Evolutionary conservation across 2,797 vertebrate species (phyloP).

Genomic region (Parambassis ranga): DNA sequence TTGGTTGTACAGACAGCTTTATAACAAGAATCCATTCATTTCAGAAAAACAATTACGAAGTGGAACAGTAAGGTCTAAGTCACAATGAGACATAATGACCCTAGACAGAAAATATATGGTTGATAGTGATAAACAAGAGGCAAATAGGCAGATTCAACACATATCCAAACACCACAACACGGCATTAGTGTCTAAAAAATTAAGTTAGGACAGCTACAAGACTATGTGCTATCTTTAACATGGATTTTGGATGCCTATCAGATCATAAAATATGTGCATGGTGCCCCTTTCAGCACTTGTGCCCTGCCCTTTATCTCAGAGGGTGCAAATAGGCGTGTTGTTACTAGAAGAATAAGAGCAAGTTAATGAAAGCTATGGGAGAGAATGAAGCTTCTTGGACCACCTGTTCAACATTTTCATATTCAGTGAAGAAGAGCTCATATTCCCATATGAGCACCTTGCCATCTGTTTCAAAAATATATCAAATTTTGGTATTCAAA

Average conservation of each 20-base stretch:
- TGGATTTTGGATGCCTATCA: conserved; percentile 26
- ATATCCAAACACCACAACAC: no score
- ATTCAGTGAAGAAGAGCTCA: conserved; percentile 64
- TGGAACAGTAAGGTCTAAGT: no score
- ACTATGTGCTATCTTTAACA: conserved; percentile 27
- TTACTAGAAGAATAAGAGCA: conserved; percentile 46
- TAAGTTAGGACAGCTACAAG: no score
- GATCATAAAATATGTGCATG: conserved; percentile 7
- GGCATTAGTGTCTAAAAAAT: no score
- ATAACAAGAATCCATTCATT: no score
- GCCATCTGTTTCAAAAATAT: conserved; percentile 64
- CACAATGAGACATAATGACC: no score
- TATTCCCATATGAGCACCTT: conserved; percentile 56
- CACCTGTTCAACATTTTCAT: conserved; percentile 69
- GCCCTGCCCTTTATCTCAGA: conserved; percentile 26
- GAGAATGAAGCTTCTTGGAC: conserved; percentile 48
- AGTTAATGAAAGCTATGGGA: conserved; percentile 54
- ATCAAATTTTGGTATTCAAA: conserved; percentile 34
- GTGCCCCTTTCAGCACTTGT: not conserved
- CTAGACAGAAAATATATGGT: no score
- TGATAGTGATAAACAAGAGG: no score
- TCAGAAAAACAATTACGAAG: no score
- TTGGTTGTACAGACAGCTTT: no score
- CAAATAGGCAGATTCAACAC: no score
- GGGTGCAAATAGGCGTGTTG: conserved; percentile 17